A percentile compares a stretch with the other conserved stretches of the same genome.
Evolutionary conservation across 2,888 invertebrate species (phyloP).

Genomic region (Tetranychus truncatus): DNA sequence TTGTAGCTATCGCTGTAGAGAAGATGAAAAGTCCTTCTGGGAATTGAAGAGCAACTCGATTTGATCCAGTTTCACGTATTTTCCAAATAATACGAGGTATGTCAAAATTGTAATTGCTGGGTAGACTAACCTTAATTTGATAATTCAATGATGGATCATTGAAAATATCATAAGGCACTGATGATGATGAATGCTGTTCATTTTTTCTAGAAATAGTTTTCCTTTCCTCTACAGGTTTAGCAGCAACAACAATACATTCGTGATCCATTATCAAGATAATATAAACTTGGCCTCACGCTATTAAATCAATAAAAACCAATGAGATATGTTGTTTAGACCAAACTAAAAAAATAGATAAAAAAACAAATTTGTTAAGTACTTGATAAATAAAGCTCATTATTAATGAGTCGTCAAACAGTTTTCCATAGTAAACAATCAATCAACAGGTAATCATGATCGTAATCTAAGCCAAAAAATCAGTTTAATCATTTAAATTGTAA

Average conservation of each 20-base stretch:
- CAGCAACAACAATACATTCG: slow-evolving; percentile 4
- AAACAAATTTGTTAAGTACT: no score
- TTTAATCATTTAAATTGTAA: no score
- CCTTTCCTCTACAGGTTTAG: slow-evolving; percentile 16
- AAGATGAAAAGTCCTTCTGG: slow-evolving; percentile 87
- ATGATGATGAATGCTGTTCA: slow-evolving; percentile 37
- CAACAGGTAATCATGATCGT: no score
- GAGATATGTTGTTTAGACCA: no score
- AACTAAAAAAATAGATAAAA: no score
- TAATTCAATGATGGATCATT: slow-evolving; percentile 52
- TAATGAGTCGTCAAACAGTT: no score
- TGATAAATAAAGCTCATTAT: no score
- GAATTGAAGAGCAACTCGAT: slow-evolving; percentile 82
- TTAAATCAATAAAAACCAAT: neutral
- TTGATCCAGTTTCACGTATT: slow-evolving; percentile 59
- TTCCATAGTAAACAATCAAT: no score
- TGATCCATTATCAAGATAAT: neutral
- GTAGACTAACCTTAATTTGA: slow-evolving; percentile 51
- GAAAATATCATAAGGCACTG: slow-evolving; percentile 58
- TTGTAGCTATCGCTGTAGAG: slow-evolving; percentile 77
- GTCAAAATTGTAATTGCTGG: slow-evolving; percentile 93
- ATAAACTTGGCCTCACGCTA: neutral
- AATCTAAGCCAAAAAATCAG: no score
- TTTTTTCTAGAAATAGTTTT: slow-evolving; percentile 2
- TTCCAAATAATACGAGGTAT: slow-evolving; percentile 94